Conservation (phyloP, 2,888 invertebrate genomes). For the Carcina quercana region DNA sequence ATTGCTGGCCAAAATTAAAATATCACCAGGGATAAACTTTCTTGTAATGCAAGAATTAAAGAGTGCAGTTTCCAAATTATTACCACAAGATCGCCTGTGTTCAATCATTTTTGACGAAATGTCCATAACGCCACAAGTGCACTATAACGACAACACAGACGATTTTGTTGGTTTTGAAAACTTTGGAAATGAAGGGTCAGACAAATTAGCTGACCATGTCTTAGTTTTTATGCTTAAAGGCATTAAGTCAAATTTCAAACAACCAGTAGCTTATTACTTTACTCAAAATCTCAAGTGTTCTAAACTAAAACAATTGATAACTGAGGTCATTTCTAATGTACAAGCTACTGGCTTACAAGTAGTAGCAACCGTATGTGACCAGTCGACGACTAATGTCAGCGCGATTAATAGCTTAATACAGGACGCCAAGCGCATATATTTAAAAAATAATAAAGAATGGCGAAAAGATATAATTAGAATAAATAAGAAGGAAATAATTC, state of each 20-base stretch:
- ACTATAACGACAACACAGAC: slow-evolving; percentile 13
- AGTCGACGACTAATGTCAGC: neutral
- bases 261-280: slow-evolving; percentile 8
- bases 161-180: slow-evolving; percentile 10
- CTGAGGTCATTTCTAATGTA: neutral
- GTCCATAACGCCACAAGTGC: slow-evolving; percentile 13
- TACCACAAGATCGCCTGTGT: slow-evolving; percentile 10
- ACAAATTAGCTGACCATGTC: slow-evolving; percentile 14
- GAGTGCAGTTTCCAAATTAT: slow-evolving; percentile 8
- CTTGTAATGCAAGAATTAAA: slow-evolving; percentile 16
- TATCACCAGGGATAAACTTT: slow-evolving; percentile 14
- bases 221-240: slow-evolving; percentile 14
- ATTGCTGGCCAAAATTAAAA: slow-evolving; percentile 13
- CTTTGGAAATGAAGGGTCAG: neutral
- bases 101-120: slow-evolving; percentile 19
- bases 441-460: neutral
- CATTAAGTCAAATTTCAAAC: slow-evolving; percentile 2
- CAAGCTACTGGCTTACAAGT: neutral
- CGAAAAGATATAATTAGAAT: neutral
- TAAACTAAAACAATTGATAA: neutral
- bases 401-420: neutral
- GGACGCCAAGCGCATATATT: neutral
- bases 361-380: neutral
- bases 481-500: neutral
- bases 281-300: neutral